These are phyloP conservation scores for Heliconius charithonia DNA, from an alignment of 2,888 invertebrate genomes.

Conservation along the genomic window DNA sequence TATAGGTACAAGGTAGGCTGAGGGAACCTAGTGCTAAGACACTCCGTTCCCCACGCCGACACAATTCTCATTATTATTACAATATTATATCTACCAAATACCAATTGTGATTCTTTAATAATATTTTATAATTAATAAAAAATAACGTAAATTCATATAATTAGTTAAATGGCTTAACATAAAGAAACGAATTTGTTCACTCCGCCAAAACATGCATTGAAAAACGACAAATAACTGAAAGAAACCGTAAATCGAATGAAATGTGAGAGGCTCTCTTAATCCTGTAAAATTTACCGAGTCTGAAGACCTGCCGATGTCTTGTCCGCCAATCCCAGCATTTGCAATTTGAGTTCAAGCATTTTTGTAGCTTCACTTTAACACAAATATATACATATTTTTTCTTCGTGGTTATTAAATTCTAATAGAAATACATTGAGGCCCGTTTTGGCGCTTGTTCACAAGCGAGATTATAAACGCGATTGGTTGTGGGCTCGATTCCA, in stretches of 20 bases:
- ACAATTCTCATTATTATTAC: too few relatives aligned
- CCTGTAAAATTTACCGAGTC: constrained; percentile 66
- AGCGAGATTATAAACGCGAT: too few relatives aligned
- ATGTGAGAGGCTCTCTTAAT: constrained; percentile 65
- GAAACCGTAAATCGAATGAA: constrained; percentile 63
- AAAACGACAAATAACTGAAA: constrained; percentile 38
- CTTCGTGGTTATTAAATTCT: constrained; percentile 25
- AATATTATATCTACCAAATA: too few relatives aligned
- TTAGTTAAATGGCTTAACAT: not conserved
- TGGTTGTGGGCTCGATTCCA: too few relatives aligned
- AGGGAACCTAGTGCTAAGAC: too few relatives aligned
- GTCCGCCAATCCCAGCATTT: constrained; percentile 68
- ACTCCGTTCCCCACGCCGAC: too few relatives aligned
- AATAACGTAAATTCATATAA: not conserved
- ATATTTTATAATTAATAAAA: too few relatives aligned
- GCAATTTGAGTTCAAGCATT: constrained; percentile 70
- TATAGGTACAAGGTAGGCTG: too few relatives aligned
- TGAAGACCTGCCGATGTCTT: constrained; percentile 74
- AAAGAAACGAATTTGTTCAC: not conserved
- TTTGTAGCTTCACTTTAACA: constrained; percentile 68
- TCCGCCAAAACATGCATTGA: not conserved
- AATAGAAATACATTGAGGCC: not conserved
- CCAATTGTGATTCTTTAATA: too few relatives aligned
- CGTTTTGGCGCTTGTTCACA: too few relatives aligned
- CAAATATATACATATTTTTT: constrained; percentile 46